These are phyloP conservation scores for Epistrophella euchroma DNA, from an alignment of 2,888 invertebrate genomes.

Conservation along the genomic window DNA sequence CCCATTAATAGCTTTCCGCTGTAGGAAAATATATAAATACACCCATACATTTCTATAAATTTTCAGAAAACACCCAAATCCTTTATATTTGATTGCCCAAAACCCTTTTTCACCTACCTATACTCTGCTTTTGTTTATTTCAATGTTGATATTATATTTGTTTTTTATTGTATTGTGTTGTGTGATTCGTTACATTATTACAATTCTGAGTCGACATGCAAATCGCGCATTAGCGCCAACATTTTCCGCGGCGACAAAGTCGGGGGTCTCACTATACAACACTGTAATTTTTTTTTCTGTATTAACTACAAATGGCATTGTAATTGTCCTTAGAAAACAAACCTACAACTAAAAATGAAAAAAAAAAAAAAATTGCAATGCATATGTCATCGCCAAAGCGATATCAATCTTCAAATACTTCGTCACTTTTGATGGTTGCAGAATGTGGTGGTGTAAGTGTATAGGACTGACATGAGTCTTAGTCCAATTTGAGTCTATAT, in stretches of 20 bases:
- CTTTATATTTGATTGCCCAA: constrained; percentile 51
- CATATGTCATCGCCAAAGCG: constrained; percentile 74
- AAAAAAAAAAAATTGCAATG: constrained; percentile 49
- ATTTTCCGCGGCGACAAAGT: constrained; percentile 61
- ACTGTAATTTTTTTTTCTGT: constrained; percentile 9
- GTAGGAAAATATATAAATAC: constrained; percentile 19
- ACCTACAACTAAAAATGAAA: neutral
- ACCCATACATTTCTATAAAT: neutral
- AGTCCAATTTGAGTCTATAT: neutral
- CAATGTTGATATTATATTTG: constrained; percentile 7
- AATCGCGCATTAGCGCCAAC: constrained; percentile 77
- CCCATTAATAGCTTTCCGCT: constrained; percentile 74
- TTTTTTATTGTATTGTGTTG: constrained; percentile 54
- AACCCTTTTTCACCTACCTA: constrained; percentile 34
- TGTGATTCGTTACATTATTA: constrained; percentile 68
- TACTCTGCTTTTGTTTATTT: constrained; percentile 46
- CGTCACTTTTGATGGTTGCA: constrained; percentile 70
- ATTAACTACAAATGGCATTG: constrained; percentile 69
- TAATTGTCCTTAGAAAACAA: constrained; percentile 69
- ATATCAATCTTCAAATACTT: constrained; percentile 74
- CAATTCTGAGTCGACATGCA: constrained; percentile 73
- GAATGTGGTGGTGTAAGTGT: constrained; percentile 4
- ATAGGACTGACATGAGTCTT: too few relatives aligned
- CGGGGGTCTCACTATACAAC: constrained; percentile 41
- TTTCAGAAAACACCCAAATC: constrained; percentile 43